Base-by-base conservation (phyloP, 2,113 vertebrate genomes). In the Mus spicilegus region DNA sequence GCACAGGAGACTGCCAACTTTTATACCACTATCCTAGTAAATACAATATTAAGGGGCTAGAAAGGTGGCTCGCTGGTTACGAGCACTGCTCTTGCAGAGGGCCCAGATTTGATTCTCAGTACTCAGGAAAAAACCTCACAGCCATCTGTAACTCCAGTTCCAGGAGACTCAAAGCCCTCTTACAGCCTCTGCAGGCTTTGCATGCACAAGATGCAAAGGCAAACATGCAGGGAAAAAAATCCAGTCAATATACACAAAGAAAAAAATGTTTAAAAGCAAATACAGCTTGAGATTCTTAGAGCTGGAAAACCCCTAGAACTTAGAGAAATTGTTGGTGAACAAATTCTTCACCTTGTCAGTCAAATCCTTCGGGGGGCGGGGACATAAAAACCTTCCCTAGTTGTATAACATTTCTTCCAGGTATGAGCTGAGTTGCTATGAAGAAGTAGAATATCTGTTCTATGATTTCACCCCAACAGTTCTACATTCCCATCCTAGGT, bases 241-340 rank as follows among this genome's bases (percentile, higher is more conserved):
- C 13, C n/a, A 30, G 1, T 36, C 36, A 30, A 30, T 16, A 24
- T 39, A 63, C n/a, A 73, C 24, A 28, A 82, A 84, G 54, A 77
- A 46, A 58, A 58, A 58, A 26, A 39, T 56, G n/a, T 26, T 56
- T 14, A 9, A 46, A 75, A 75, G 73, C 5, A 26, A 75, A 46
- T 26, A 26, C 22, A 75, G n/a, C 8, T 73, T 42, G 10, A 93
- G 33, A 77, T 22, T 67, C 17, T 56, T 6, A 90, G 73, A 78
- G 20, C 28, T n/a, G 42, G 22, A 63, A 36, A 95, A 95, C 51
- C 5, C 36, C 20, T 84, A 51, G 67, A 92, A 89, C 58, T 92
- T 49, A 69, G 5, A 65, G 26, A 51, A 89, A 54, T 13, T 1
- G 20, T 3, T 36, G 1, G 13, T 88, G 42, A 84, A 24, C n/a